Conservation (phyloP, 2,113 vertebrate species). For the Chaetura pelagica region DNA sequence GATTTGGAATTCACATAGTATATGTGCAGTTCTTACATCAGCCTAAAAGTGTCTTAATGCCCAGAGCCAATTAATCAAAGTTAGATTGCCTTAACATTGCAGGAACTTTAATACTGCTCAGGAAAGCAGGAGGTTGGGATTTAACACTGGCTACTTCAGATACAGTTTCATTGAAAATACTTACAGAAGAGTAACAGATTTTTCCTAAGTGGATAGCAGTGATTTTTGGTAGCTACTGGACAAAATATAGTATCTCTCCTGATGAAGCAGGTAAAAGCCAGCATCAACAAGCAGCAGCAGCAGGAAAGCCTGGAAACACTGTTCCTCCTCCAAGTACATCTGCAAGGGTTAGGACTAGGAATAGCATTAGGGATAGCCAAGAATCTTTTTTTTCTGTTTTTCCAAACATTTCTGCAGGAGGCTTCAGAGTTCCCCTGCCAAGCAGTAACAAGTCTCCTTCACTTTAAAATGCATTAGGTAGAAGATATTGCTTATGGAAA, state of each 20-base stretch:
- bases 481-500: not conserved
- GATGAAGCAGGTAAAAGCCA: not conserved
- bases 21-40: constrained; percentile 14
- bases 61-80: constrained; percentile 8
- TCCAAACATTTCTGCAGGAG: not conserved
- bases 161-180: not conserved
- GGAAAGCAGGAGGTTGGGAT: not conserved
- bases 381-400: not conserved
- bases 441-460: not conserved
- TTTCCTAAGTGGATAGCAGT: not conserved
- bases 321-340: not conserved
- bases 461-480: accelerated
- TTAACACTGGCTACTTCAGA: not conserved
- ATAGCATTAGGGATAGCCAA: not conserved
- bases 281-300: not conserved
- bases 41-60: not conserved
- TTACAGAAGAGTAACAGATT: not conserved
- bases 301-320: not conserved
- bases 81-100: not conserved
- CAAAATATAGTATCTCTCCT: not conserved
- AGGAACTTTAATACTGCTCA: not conserved
- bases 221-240: not conserved
- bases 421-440: not conserved
- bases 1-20: constrained; percentile 5
- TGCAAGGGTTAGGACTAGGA: not conserved